Evolutionary conservation across 1,140 invertebrate species (phyloP).

Genomic region (Trachymyrmex septentrionalis): DNA sequence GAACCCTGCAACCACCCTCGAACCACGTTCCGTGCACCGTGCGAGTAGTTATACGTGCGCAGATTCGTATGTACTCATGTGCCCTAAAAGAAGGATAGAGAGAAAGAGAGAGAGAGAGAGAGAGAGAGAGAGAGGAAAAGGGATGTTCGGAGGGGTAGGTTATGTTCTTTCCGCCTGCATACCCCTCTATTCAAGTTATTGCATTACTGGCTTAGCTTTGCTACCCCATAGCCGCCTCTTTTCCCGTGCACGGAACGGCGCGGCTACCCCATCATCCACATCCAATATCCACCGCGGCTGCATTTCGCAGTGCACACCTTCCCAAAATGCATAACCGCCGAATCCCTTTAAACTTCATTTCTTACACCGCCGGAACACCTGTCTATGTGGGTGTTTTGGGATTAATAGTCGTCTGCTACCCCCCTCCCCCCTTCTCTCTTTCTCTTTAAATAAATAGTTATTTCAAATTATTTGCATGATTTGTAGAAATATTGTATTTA

Average conservation of each 20-base stretch:
- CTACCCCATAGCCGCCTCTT: conserved; percentile 75
- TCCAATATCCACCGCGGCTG: conserved; percentile 80
- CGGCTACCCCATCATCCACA: conserved; percentile 76
- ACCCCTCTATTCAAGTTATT: conserved; percentile 85
- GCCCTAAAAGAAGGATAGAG: conserved; percentile 28
- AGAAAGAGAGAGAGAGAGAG: background rate
- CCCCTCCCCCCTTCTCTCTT: too few relatives aligned
- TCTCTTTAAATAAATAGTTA: background rate
- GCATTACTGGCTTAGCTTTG: conserved; percentile 86
- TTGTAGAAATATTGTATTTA: background rate
- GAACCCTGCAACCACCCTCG: conserved; percentile 69
- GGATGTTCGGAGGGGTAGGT: conserved; percentile 66
- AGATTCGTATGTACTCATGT: conserved; percentile 63
- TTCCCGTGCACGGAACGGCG: conserved; percentile 58
- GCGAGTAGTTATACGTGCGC: conserved; percentile 61
- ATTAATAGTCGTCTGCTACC: conserved; percentile 13
- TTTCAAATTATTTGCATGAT: background rate
- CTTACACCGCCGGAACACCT: conserved; percentile 13
- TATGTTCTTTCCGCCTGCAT: conserved; percentile 83
- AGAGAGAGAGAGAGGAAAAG: conserved; percentile 20
- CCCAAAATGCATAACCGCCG: conserved; percentile 71
- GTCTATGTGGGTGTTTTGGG: background rate
- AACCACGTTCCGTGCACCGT: conserved; percentile 60
- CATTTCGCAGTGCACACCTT: conserved; percentile 81
- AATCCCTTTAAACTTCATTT: conserved; percentile 77